phyloP scores from a whole-genome alignment of 2,888 invertebrate genomes.

The Dioctria rufipes region DNA sequence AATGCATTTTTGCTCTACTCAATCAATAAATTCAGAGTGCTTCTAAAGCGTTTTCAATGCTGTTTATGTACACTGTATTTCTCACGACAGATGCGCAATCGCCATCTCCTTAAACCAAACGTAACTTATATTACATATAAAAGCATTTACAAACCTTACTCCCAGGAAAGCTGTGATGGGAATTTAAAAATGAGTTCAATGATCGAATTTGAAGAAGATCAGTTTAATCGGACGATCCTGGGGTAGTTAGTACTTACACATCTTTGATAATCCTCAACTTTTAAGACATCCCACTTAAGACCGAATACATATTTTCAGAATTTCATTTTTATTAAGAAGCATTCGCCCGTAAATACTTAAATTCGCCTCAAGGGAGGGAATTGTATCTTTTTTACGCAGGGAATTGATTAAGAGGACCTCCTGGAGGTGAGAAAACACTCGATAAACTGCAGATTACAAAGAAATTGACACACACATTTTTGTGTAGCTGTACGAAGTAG shows the following conservation, averaged over 20 bases:
- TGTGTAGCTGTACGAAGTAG: conserved; percentile 5
- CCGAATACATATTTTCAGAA: background rate
- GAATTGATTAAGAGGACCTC: conserved; percentile 66
- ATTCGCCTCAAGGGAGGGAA: background rate
- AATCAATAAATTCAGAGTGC: background rate
- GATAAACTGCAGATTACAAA: background rate
- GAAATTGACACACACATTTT: background rate
- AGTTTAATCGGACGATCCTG: conserved; percentile 10
- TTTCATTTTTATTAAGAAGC: background rate
- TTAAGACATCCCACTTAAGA: background rate
- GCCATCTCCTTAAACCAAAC: conserved; percentile 6
- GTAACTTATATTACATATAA: background rate
- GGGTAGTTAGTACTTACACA: background rate
- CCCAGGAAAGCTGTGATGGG: background rate
- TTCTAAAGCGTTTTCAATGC: background rate
- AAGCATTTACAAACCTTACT: background rate
- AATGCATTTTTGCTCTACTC: background rate
- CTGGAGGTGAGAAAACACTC: conserved; percentile 69
- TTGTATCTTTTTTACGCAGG: conserved; percentile 3
- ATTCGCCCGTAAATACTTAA: conserved; percentile 14
- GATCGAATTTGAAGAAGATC: background rate
- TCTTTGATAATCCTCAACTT: background rate
- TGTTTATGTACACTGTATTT: conserved; percentile 5
- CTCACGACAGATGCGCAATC: conserved; percentile 48
- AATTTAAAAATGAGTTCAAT: background rate